Evolutionary conservation across 2,797 vertebrate species (phyloP).

Genomic region (Columba guinea): DNA sequence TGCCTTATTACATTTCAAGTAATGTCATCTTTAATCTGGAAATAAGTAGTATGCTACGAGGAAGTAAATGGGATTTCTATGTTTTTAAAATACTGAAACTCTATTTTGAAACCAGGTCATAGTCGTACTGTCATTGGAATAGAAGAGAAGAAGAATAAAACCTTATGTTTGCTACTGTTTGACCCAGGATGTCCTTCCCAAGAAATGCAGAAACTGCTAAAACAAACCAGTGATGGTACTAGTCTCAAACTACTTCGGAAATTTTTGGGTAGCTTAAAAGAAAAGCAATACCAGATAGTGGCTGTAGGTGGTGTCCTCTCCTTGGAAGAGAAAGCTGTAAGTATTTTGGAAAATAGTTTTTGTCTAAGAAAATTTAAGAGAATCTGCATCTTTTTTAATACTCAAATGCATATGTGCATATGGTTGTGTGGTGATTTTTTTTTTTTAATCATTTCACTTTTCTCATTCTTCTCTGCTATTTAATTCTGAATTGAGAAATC

Average conservation of each 20-base stretch:
- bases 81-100: background rate
- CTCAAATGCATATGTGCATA: background rate
- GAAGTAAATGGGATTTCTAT: background rate
- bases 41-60: background rate
- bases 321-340: conserved; percentile 86
- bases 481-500: background rate
- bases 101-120: conserved; percentile 82
- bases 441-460: background rate
- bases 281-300: conserved; percentile 93
- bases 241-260: conserved; percentile 80
- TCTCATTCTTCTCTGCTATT: background rate
- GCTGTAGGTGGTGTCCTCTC: conserved; percentile 83
- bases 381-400: background rate
- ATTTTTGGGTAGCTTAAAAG: conserved; percentile 83
- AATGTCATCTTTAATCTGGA: background rate
- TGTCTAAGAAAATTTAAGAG: background rate
- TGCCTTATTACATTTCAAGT: background rate
- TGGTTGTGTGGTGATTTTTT: background rate
- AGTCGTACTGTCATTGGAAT: conserved; percentile 90
- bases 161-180: conserved; percentile 86
- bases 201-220: conserved; percentile 85
- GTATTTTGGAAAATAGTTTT: conserved; percentile 34
- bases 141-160: conserved; percentile 88
- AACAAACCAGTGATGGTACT: conserved; percentile 63
- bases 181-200: conserved; percentile 84